Evolutionary conservation across 2,888 invertebrate species (phyloP).

Genomic region (Megamerina dolium): DNA sequence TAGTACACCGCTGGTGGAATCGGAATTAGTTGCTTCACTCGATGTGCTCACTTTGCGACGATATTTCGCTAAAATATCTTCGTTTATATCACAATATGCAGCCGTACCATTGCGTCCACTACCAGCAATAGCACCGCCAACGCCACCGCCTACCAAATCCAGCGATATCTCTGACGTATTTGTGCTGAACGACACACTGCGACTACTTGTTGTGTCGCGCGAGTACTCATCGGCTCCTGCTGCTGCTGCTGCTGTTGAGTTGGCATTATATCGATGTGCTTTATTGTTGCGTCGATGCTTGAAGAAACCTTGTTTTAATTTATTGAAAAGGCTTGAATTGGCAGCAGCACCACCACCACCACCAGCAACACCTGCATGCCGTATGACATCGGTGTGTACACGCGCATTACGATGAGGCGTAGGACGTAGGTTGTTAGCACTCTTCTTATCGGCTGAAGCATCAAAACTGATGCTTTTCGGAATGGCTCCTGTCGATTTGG

Average conservation of each 20-base stretch:
- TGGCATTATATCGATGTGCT: constrained; percentile 17
- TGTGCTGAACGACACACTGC: constrained; percentile 42
- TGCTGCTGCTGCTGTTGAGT: constrained; percentile 1
- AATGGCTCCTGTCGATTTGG: constrained; percentile 72
- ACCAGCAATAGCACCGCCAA: constrained; percentile 7
- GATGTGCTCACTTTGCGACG: constrained; percentile 60
- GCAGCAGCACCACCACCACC: constrained; percentile 19
- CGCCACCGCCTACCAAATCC: constrained; percentile 21
- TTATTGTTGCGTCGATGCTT: constrained; percentile 58
- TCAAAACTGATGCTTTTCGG: constrained; percentile 90
- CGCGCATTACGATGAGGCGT: constrained; percentile 9
- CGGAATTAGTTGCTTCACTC: constrained; percentile 51
- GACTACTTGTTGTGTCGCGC: constrained; percentile 23
- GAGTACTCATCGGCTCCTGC: constrained; percentile 13
- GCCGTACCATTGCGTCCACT: constrained; percentile 11
- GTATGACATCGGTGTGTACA: constrained; percentile 1
- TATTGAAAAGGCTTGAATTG: constrained; percentile 65
- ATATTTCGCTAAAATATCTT: constrained; percentile 94
- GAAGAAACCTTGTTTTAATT: constrained; percentile 65
- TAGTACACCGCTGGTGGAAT: constrained; percentile 36
- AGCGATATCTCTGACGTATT: constrained; percentile 29
- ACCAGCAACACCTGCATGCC: not conserved
- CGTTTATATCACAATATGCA: constrained; percentile 63
- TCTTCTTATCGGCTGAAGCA: constrained; percentile 70
- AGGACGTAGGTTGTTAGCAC: not conserved